These are phyloP conservation scores for Artemia sinica DNA, from an alignment of 2,888 invertebrate genomes.

Conservation along the genomic window DNA sequence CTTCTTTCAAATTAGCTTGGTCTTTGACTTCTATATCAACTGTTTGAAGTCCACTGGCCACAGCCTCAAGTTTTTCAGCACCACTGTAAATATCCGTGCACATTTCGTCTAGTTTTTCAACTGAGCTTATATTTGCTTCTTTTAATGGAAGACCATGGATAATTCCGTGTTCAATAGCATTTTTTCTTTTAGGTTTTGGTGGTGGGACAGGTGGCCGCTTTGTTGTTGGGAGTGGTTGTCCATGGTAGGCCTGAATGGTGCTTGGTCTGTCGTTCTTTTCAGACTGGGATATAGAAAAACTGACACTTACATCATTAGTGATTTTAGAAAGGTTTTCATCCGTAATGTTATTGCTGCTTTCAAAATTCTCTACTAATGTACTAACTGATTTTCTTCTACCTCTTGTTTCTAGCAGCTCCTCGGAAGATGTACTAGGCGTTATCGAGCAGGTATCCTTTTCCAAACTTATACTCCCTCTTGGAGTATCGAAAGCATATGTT, in stretches of 20 bases:
- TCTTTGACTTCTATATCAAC: not conserved
- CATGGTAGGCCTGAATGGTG: not conserved
- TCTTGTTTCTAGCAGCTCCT: not conserved
- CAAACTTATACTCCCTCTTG: not conserved
- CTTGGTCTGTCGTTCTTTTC: not conserved
- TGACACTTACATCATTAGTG: not conserved
- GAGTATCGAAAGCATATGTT: constrained; percentile 2
- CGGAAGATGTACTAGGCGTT: not conserved
- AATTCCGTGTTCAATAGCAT: too few relatives aligned
- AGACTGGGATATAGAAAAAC: not conserved
- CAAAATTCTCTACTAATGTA: not conserved
- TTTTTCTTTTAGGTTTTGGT: not conserved
- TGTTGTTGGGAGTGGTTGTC: not conserved
- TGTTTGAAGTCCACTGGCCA: not conserved
- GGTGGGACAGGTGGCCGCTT: constrained; percentile 7
- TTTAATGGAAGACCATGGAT: not conserved
- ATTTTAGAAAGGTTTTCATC: not conserved
- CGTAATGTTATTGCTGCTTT: not conserved
- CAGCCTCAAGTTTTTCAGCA: not conserved
- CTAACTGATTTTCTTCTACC: not conserved
- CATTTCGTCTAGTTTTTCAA: not conserved
- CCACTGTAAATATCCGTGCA: not conserved
- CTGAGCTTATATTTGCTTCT: not conserved
- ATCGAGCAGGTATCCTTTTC: not conserved
- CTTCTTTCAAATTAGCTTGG: not conserved